Evolutionary conservation across 2,113 vertebrate species (phyloP), one percentile per base, ranked within the genome.

Genomic region (Zapornia atra): DNA sequence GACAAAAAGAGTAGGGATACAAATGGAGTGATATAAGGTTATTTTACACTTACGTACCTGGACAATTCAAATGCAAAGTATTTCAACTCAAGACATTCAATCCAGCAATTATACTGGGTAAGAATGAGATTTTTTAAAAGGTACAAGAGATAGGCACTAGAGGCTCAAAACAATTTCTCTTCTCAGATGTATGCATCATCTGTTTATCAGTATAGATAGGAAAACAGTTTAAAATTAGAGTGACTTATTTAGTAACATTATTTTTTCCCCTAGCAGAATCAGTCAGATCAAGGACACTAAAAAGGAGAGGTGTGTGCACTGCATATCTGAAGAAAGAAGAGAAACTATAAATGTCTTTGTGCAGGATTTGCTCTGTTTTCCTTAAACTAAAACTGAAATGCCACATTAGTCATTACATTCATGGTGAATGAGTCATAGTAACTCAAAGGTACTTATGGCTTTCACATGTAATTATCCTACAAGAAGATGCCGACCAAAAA

Each of bases 311-410:
- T 44, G 19, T 11, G 59, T 42, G 60, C 4, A 28, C 15, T 16
- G 26, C 56, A 64, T 4, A 22, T 69, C 7, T 64, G 14, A 93
- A 59, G 12, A 44, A 78, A 72, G 22, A 59, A 65, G 4, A 60
- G 82, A 87, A 82, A 11, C 53, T 31, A 17, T n/a, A 56, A n/a
- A 76, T 2, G 3, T 33, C 22, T 63, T 75, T 44, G 60, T 42
- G 60, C 8, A 83, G 33, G 22, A 93, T 83, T 86, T 65, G 34
- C 66, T 92, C 61, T 76, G 42, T 38, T 95, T 87, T 77, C 82
- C 93, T 96, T 90, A 86, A 77, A 95, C 82, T 79, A 91, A 89
- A 78, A 82, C 77, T 56, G 51, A 90, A 96, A 92, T 31, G 65
- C 90, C 53, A 64, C 40, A 96, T 93, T 90, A 96, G 73, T 90